phyloP scores from a whole-genome alignment of 2,797 vertebrate species.

The Lepilemur septentrionalis region DNA sequence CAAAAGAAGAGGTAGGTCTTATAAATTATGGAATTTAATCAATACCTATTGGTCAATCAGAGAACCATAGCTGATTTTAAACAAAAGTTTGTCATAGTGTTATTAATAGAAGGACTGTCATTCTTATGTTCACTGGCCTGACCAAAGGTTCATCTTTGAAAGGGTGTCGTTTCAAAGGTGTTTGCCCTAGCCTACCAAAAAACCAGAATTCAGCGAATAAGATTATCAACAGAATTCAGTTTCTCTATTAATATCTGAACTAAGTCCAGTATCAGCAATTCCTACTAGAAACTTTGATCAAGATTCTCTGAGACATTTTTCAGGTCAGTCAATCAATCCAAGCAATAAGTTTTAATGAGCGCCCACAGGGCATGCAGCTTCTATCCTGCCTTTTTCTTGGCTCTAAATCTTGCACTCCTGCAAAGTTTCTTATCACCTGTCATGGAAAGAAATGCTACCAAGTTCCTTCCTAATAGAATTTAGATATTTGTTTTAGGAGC shows the following conservation, averaged over 20 bases:
- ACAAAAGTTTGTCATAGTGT: background rate
- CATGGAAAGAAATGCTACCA: background rate
- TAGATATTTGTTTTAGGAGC: background rate
- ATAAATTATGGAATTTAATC: background rate
- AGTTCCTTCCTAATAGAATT: background rate
- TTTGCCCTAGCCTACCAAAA: background rate
- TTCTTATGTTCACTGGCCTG: background rate
- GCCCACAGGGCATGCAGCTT: background rate
- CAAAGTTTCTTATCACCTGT: background rate
- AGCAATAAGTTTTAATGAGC: conserved; percentile 46
- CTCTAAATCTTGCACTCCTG: background rate
- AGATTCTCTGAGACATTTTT: conserved; percentile 34
- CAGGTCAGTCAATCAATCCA: conserved; percentile 34
- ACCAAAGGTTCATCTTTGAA: background rate
- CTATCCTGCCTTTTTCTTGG: background rate
- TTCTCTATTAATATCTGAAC: conserved; percentile 37
- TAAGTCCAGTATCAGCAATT: background rate
- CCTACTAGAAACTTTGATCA: conserved; percentile 31
- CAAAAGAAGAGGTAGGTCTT: background rate
- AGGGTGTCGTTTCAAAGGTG: background rate
- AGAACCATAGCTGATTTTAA: background rate
- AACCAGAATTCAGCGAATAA: background rate
- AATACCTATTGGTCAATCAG: background rate
- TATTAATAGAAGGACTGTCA: background rate
- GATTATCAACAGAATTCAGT: background rate